Base-by-base conservation (phyloP, 1,140 invertebrate species). In the Drosophila ercepeae region DNA sequence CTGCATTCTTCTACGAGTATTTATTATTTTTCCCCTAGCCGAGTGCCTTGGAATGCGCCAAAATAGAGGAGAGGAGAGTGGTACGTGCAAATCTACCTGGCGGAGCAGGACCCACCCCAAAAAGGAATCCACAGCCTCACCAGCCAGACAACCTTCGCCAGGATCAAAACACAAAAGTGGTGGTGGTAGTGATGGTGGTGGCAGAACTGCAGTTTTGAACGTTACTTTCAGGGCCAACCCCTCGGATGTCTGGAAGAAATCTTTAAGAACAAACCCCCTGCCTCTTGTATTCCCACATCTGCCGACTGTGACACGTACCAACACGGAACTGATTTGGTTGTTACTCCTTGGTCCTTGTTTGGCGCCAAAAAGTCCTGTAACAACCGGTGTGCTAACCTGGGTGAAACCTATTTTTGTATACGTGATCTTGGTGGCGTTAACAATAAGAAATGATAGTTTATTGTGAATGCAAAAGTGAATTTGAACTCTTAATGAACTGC, bases 81-180 rank as follows among this genome's bases (percentile, higher is more conserved):
- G 86, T 86, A 70, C 52, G 69, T 82, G 86, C 86, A 76, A 86
- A 89, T 57, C 88, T 89, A 89, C 88, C 88, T 89, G 88, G 88
- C 81, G 68, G 72, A 64, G 63, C 55, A 7, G 64, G 55, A 49
- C 51, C 82, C 82, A 88, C 82, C 84, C 82, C 83, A 63, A 75
- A 39, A 39, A 39, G 29, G 32, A 55, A 36, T 34, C 29, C 34
- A 53, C 59, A 81, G 71, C 77, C 64, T 75, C 77, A 71, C 67
- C 81, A 70, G 67, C 67, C 81, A 70, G 67, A 50, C 60, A 77
- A 55, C 52, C 55, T 41, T 57, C 45, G 57, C 41, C 32, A 32
- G 59, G 11, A 23, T 46, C 27, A 25, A 64, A 25, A 34, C 29
- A 32, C 29, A 32, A 32, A 32, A 32, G 16, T 42, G 39, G 16